phyloP scores from a whole-genome alignment of 2,888 invertebrate genomes.

The Odontocolon sp. region DNA sequence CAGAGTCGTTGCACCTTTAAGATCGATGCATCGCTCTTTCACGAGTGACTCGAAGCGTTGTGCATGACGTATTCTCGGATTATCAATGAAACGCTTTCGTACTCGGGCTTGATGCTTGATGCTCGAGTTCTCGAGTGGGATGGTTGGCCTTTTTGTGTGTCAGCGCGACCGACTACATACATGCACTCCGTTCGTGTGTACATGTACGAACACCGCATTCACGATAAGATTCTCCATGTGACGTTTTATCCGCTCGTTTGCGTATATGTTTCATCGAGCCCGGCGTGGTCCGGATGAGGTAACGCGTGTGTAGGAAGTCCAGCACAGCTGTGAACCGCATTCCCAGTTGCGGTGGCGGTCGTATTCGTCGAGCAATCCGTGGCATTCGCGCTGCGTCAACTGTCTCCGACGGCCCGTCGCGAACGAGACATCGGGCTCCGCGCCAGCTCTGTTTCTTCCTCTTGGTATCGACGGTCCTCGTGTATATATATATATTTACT shows the following conservation, averaged over 20 bases:
- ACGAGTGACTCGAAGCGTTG: no score
- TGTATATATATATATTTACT: neutral
- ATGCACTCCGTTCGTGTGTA: neutral
- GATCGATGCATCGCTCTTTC: slow-evolving; percentile 24
- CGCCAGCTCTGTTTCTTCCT: slow-evolving; percentile 6
- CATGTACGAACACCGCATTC: no score
- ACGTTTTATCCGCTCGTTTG: neutral
- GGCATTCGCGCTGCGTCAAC: slow-evolving; percentile 20
- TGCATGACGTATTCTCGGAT: slow-evolving; percentile 31
- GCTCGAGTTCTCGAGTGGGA: slow-evolving; percentile 40
- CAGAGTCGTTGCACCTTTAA: slow-evolving; percentile 8
- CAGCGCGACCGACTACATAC: neutral
- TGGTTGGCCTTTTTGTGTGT: neutral
- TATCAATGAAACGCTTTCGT: slow-evolving; percentile 36
- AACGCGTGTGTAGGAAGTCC: slow-evolving; percentile 49
- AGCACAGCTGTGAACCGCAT: slow-evolving; percentile 35
- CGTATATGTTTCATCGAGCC: slow-evolving; percentile 2
- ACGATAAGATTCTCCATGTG: neutral
- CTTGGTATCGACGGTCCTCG: neutral
- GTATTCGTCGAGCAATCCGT: slow-evolving; percentile 27
- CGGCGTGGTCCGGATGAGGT: slow-evolving; percentile 49
- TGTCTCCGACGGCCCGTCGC: slow-evolving; percentile 4
- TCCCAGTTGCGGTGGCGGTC: slow-evolving; percentile 42
- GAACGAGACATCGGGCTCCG: slow-evolving; percentile 14
- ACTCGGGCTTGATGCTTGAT: slow-evolving; percentile 15